A percentile compares a stretch with the other conserved stretches of the same genome.
These are phyloP conservation scores for Dimorphilus gyrociliatus DNA, from an alignment of 2,888 invertebrate species.

Conservation along the genomic window DNA sequence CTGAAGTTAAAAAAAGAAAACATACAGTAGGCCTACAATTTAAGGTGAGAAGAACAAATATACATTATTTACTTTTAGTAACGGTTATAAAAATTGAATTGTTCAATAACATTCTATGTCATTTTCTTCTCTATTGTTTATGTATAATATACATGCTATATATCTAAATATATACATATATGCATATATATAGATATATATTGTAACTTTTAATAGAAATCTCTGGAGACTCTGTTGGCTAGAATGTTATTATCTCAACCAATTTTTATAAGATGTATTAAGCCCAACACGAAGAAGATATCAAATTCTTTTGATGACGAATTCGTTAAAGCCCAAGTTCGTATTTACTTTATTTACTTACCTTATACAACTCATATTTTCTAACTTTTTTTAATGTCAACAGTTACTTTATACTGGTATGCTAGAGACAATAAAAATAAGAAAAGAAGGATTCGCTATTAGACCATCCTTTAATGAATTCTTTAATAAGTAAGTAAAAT, in stretches of 20 bases:
- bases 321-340: constrained; percentile 28
- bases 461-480: constrained; percentile 29
- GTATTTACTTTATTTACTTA: neutral
- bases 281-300: constrained; percentile 29
- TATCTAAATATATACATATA: neutral
- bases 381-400: too few species aligned
- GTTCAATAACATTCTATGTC: neutral
- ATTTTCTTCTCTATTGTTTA: neutral
- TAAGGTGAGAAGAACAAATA: constrained; percentile 17
- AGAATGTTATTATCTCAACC: constrained; percentile 27
- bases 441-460: constrained; percentile 31
- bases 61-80: neutral
- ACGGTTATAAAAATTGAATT: neutral
- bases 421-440: constrained; percentile 31
- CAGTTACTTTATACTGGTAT: constrained; percentile 34
- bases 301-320: constrained; percentile 21
- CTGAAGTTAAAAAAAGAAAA: constrained; percentile 18
- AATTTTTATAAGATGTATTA: constrained; percentile 32
- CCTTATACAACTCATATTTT: too few species aligned
- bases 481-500: constrained; percentile 21
- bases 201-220: constrained; percentile 17
- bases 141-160: neutral
- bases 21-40: constrained; percentile 31
- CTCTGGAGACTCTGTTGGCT: constrained; percentile 28
- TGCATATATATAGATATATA: neutral